Evolutionary conservation across 1,140 invertebrate genomes (phyloP).

Genomic region (fruit fly (Drosophila melanogaster)): Release_6_plus_ISO1_MT NT_037436.4:4519001-4519500

Average conservation of each 20-base stretch:
- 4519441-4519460: slow-evolving; percentile 11
- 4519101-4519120: no score
- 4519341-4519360: slow-evolving; percentile 32
- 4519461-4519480: slow-evolving; percentile 11
- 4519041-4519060: not conserved
- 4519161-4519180: no score
- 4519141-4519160: no score
- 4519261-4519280: slow-evolving; percentile 36
- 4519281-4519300: slow-evolving; percentile 58
- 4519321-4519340: slow-evolving; percentile 28
- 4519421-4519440: slow-evolving; percentile 10
- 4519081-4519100: no score
- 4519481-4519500: slow-evolving; percentile 25
- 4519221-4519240: slow-evolving; percentile 1
- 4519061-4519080: not conserved
- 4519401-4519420: slow-evolving; percentile 66
- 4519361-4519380: slow-evolving; percentile 60
- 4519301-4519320: slow-evolving; percentile 45
- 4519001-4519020: slow-evolving; percentile 12
- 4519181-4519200: no score
- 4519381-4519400: slow-evolving; percentile 67
- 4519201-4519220: no score
- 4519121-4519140: no score
- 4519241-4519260: slow-evolving; percentile 24
- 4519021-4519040: slow-evolving; percentile 4